These are phyloP conservation scores for Pelagia noctiluca DNA, from an alignment of 30 jellyfish, hydroid and myxozoan genomes.

Conservation along the genomic window DNA sequence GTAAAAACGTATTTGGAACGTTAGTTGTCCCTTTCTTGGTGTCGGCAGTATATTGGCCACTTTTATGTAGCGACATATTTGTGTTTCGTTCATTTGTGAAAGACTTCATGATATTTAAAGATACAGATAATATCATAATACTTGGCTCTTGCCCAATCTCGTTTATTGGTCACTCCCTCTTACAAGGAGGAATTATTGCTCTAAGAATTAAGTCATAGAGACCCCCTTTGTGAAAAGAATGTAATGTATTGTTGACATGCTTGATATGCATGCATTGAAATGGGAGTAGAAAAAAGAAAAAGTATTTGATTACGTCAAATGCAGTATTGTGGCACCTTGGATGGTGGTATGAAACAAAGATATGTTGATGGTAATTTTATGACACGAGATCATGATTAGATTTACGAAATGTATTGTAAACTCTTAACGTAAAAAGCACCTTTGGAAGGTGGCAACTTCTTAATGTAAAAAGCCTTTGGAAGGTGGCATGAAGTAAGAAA, in stretches of 20 bases:
- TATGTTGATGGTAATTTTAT: neutral
- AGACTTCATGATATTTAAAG: slow-evolving; percentile 7
- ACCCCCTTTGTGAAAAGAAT: neutral
- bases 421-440: neutral
- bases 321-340: neutral
- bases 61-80: neutral
- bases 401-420: no score
- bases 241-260: neutral
- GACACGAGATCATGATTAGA: neutral
- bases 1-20: slow-evolving; percentile 5
- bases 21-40: neutral
- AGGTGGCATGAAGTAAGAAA: no score
- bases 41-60: slow-evolving; percentile 9
- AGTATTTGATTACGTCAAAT: neutral
- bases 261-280: neutral
- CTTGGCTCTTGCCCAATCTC: slow-evolving; percentile 16
- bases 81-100: neutral
- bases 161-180: neutral
- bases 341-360: neutral
- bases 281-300: neutral
- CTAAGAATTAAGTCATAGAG: slow-evolving; percentile 7
- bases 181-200: slow-evolving; percentile 4
- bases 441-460: no score
- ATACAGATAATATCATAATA: neutral
- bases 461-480: no score